Percentiles rank a stretch among this genome's conserved stretches.
Evolutionary conservation across 2,113 vertebrate species (phyloP).

Genomic region (Colius striatus): DNA sequence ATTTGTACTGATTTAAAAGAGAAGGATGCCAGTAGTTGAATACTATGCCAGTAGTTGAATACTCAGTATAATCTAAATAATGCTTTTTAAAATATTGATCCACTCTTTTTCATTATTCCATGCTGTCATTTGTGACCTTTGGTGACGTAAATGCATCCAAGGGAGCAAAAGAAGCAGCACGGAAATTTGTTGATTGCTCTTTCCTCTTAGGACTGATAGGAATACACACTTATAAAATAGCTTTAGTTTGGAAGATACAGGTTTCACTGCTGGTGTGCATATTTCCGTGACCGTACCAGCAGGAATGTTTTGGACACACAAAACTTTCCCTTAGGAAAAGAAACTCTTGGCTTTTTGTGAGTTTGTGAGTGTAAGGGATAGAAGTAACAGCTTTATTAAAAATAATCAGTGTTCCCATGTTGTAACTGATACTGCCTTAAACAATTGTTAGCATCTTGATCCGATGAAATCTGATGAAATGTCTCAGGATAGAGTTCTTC

Average conservation of each 20-base stretch:
- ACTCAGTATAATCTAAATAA: background rate
- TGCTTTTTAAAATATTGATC: background rate
- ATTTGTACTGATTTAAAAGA: background rate
- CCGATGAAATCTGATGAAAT: background rate
- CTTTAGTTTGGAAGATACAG: slow-evolving; percentile 6
- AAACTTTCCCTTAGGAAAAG: slow-evolving; percentile 16
- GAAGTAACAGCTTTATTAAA: slow-evolving; percentile 5
- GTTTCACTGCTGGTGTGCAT: background rate
- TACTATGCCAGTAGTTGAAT: background rate
- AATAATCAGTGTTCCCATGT: background rate
- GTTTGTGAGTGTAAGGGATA: background rate
- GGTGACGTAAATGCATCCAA: background rate
- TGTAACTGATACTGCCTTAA: background rate
- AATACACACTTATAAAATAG: slow-evolving; percentile 2
- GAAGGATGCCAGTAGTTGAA: background rate
- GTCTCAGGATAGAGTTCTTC: background rate
- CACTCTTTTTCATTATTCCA: slow-evolving; percentile 10
- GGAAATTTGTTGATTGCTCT: slow-evolving; percentile 17
- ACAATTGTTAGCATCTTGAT: background rate
- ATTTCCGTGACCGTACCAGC: slow-evolving; percentile 15
- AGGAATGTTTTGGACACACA: background rate
- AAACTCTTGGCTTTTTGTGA: background rate
- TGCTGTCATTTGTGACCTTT: slow-evolving; percentile 46
- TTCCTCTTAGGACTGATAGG: slow-evolving; percentile 10
- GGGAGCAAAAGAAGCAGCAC: background rate